A percentile compares a stretch with the other conserved stretches of the same genome.
These are phyloP conservation scores for Dasyurus viverrinus DNA, from an alignment of 2,113 vertebrate species.

Conservation along the genomic window DNA sequence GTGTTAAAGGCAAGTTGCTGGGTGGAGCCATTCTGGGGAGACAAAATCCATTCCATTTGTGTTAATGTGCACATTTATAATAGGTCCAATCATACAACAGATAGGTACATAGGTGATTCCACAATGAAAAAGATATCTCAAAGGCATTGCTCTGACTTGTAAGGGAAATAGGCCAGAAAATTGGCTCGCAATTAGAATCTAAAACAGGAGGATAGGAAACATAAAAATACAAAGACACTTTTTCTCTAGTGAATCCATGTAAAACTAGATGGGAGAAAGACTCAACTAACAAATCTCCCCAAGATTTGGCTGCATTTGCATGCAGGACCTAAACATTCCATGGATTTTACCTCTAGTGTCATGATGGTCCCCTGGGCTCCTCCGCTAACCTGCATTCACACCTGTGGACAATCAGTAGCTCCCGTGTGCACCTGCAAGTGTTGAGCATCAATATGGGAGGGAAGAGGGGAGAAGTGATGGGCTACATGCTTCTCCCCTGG, in stretches of 20 bases:
- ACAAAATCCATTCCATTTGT: not conserved
- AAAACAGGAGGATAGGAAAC: not conserved
- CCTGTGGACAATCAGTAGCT: not conserved
- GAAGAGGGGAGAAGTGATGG: not conserved
- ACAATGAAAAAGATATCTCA: not conserved
- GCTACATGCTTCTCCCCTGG: not conserved
- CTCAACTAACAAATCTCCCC: not conserved
- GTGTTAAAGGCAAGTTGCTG: not conserved
- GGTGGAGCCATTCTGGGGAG: not conserved
- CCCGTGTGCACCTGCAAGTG: not conserved
- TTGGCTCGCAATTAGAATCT: not conserved
- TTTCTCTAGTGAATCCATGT: not conserved
- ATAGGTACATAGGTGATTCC: not conserved
- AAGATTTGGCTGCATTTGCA: not conserved
- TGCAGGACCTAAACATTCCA: not conserved
- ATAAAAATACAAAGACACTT: not conserved
- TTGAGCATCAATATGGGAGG: not conserved
- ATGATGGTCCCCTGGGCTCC: not conserved
- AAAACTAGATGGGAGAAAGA: not conserved
- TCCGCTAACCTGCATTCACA: not conserved
- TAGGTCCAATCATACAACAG: not conserved
- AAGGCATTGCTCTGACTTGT: not conserved
- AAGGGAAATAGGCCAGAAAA: not conserved
- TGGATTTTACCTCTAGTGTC: not conserved
- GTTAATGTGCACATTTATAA: not conserved